Evolutionary conservation across 53 echinoderm and acorn worm species (phyloP), one percentile per base, ranked within the genome.

Genomic region (Astropecten irregularis): DNA sequence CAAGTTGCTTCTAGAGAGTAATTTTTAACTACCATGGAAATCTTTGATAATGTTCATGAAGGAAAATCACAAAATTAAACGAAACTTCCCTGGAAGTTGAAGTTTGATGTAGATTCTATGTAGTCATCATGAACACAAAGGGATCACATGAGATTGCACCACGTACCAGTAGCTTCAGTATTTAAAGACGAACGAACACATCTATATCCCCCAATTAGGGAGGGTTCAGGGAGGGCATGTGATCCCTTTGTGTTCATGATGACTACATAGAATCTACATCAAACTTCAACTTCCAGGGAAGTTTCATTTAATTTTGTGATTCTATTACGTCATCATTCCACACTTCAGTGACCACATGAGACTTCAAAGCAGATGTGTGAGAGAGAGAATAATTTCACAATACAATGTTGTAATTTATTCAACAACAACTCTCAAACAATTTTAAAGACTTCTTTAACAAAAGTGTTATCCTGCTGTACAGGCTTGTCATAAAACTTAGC

Each of bases 401-500:
- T 16, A 32, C 32, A 64, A 18, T 32, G 34, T 19, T 35, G 31
- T 31, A 37, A 28, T 29, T 33, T 18, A 33, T 34, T 64, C 34
- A 64, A 32, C n/a, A 64, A 31, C 13, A 42, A 11, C 42, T 42
- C 42, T 42, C 42, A 42, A 42, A 8, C 42, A 42, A 6, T 42
- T 6, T 42, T 6, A 14, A 64, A 60, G 19, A 64, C 42, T 11
- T 42, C 42, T 42, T 42, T 42, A 42, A 42, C 42, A 42, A 42
- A 42, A 42, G 42, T 42, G 42, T 42, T 32, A 58, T 58, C 25
- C 28, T 58, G 58, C 0, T 58, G 58, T 58, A 82, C 48, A 11
- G 49, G 39, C 34, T 82, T 82, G 50, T 82, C 82, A 33, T 82
- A 82, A 66, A 61, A 82, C 51, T 30, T 82, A 0, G 82, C 82